Evolutionary conservation across 2,113 vertebrate species (phyloP), one percentile per base, ranked within the genome.

Genomic region (Rhabdornis inornatus): DNA sequence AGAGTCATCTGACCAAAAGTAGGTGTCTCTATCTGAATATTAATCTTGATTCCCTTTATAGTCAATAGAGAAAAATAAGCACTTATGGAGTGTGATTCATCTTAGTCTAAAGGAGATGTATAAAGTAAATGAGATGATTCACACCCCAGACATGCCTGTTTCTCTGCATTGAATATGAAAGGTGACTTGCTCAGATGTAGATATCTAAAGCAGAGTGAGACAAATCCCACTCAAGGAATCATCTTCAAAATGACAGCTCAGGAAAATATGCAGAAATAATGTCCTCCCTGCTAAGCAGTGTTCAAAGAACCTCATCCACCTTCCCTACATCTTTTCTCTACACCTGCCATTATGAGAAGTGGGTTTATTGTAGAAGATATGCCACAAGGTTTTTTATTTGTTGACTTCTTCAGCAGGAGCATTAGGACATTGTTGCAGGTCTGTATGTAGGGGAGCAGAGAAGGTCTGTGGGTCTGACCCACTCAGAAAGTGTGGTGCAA

Each of bases 121-220:
- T 66, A 78, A 94, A 96, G 86, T 70, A 91, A 91, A 95, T 87
- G 76, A 87, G 94, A 94, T 96, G 95, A 97, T 92, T 96, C 96
- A 95, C 83, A 87, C 65, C 24, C 65, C 52, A 96, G 94, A 95
- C 91, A 45, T 92, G 92, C 83, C 77, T 92, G 7, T 89, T 92
- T 83, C 91, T 93, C 91, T 92, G 84, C 86, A 81, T 35, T 94
- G 77, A 89, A 89, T 78, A 75, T 90, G 83, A 90, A 93, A 93
- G 86, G 64, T 89, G 76, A 70, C 83, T 93, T 33, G 47, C 86
- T 97, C 42, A 84, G 87, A 89, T 91, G 84, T 78, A 87, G 93
- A 71, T 95, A 71, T 71, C 80, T 89, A 78, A 94, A 89, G 65
- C 52, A 84, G 64, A 56, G 80, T 91, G 86, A 94, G 89, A 92